A percentile compares a stretch with the other conserved stretches of the same genome.
These are phyloP conservation scores for Leptonema lineaticorne DNA, from an alignment of 1,140 invertebrate species.

Conservation along the genomic window DNA sequence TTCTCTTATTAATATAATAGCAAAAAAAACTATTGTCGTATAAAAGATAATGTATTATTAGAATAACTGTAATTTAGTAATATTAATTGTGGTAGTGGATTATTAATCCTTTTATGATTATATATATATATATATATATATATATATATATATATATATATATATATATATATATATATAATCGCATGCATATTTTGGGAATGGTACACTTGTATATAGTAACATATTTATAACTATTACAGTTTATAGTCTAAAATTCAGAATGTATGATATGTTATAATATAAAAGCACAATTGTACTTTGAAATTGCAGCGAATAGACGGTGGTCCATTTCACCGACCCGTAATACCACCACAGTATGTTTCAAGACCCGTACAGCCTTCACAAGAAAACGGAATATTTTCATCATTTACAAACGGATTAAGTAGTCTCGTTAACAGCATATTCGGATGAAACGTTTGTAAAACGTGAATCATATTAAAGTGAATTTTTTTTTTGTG, in stretches of 20 bases:
- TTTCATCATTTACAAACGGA: slow-evolving; percentile 73
- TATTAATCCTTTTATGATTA: neutral
- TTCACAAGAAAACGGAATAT: slow-evolving; percentile 59
- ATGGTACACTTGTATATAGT: slow-evolving; percentile 1
- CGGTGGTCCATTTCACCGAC: slow-evolving; percentile 61
- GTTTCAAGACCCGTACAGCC: slow-evolving; percentile 47
- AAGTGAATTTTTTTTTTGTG: no score
- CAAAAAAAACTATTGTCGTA: no score
- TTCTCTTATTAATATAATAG: no score
- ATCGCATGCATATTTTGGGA: neutral
- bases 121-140: neutral
- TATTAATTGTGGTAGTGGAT: no score
- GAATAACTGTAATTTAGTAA: no score
- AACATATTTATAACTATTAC: no score
- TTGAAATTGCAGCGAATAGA: slow-evolving; percentile 56
- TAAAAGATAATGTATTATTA: no score
- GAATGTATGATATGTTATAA: no score
- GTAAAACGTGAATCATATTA: neutral
- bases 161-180: neutral
- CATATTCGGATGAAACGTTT: slow-evolving; percentile 64
- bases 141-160: neutral
- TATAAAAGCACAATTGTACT: no score
- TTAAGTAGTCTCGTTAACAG: slow-evolving; percentile 74
- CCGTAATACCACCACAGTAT: slow-evolving; percentile 47
- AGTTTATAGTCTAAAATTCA: no score